Conservation (phyloP, 2,113 vertebrate species). For the Fregata magnificens region DNA sequence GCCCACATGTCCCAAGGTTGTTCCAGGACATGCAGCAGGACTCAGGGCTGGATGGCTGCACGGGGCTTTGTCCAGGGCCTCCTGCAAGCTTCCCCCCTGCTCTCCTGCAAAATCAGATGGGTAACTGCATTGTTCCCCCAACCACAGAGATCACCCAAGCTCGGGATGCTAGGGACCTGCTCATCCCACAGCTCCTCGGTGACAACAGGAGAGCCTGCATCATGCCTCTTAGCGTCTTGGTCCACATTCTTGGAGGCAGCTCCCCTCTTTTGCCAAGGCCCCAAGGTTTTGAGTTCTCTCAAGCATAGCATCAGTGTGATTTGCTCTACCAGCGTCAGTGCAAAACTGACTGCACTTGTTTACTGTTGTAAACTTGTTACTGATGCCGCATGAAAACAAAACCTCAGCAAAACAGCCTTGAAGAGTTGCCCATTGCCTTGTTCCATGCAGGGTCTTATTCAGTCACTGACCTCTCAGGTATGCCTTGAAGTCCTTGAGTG, state of each 20-base stretch:
- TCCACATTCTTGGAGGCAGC: neutral
- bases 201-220: neutral
- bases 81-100: neutral
- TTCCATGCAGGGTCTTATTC: neutral
- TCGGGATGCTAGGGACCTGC: neutral
- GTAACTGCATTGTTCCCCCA: neutral
- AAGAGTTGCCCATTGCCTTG: neutral
- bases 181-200: neutral
- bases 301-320: neutral
- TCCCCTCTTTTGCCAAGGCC: neutral
- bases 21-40: neutral
- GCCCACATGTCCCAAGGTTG: neutral
- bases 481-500: neutral
- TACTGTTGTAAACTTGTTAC: too few relatives aligned
- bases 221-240: fast-evolving
- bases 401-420: neutral
- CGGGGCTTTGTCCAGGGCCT: neutral
- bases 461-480: neutral
- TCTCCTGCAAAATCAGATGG: neutral
- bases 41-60: neutral
- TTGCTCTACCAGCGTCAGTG: neutral
- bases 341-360: too few relatives aligned
- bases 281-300: neutral
- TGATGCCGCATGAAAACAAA: neutral
- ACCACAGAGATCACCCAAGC: neutral